Percentiles rank a stretch among this genome's conserved stretches.
These are phyloP conservation scores for Ecliptopera silaceata DNA, from an alignment of 2,888 invertebrate genomes.

Conservation along the genomic window DNA sequence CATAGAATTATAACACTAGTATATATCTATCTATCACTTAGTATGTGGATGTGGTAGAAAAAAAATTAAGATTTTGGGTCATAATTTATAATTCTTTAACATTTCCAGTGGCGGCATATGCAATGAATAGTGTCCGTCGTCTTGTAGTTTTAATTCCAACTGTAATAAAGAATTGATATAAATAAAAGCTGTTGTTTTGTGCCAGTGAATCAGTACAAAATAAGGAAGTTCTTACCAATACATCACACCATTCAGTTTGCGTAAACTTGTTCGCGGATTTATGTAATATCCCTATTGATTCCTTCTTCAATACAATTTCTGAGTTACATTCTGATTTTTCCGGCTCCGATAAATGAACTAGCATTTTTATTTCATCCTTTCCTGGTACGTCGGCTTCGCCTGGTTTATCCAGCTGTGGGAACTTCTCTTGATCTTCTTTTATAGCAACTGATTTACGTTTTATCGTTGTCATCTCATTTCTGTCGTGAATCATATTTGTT, in stretches of 20 bases:
- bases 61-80: slow-evolving; percentile 13
- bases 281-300: slow-evolving; percentile 16
- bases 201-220: neutral
- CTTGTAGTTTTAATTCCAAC: slow-evolving; percentile 59
- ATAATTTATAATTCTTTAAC: slow-evolving; percentile 47
- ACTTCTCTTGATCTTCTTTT: slow-evolving; percentile 6
- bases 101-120: slow-evolving; percentile 60
- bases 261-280: slow-evolving; percentile 39
- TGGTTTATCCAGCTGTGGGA: neutral
- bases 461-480: slow-evolving; percentile 2
- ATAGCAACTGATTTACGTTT: slow-evolving; percentile 33
- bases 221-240: slow-evolving; percentile 51
- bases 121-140: slow-evolving; percentile 61
- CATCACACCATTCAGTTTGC: slow-evolving; percentile 62
- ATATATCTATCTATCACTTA: neutral
- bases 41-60: neutral
- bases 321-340: slow-evolving; percentile 6
- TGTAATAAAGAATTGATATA: slow-evolving; percentile 43
- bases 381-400: neutral
- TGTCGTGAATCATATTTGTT: neutral
- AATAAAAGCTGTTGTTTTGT: neutral
- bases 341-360: neutral
- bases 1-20: neutral
- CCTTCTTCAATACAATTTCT: slow-evolving; percentile 10
- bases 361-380: slow-evolving; percentile 1